Evolutionary conservation across 2,113 vertebrate genomes (phyloP), one percentile per base, ranked within the genome.

Genomic region (Trematomus loennbergii): DNA sequence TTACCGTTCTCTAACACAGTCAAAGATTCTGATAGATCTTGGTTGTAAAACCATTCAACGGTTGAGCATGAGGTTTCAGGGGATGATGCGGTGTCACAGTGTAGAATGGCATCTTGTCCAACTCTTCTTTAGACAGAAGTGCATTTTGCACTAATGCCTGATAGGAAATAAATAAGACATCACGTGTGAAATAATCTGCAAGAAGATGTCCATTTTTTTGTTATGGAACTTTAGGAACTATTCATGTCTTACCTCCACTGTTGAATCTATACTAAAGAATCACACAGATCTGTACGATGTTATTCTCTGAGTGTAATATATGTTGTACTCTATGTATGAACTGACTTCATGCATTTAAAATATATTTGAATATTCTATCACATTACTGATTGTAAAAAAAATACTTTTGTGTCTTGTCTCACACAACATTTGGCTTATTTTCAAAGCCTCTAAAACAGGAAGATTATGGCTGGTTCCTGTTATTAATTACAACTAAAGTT

Each of bases 11-110:
- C 0, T 4, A 64, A 36, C 13, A 1, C 20, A 2, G 0, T 0
- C 0, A 15, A 0, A 5, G 52, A 5, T 0, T 0, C 0, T 29
- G 0, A 0, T 4, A 0, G 0, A 8, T 40, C 3, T 40, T 0
- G 58, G 25, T 5, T 46, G 50, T 59, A 70, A 18, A 82, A 0
- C 88, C 85, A 90, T 5, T 0, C 0, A 16, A 73, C 0, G 0
- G 0, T 2, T 7, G 67, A 71, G 67, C 75, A 90, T 25, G 15
- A 20, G 13, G 58, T 0, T 1, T 9, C 16, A 8, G 13, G 3
- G 0, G 36, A 1, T n/a, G 33, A 45, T 2, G 0, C 6, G 2
- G 0, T 3, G 7, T 0, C 6, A 74, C 72, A 83, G 0, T 65
- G 29, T n/a, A 89, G 72, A 5, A 3, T 3, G 3, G 0, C 86